A percentile compares a stretch with the other conserved stretches of the same genome.
Conservation (phyloP, 2,888 invertebrate genomes). For the Heliconius sara region DNA sequence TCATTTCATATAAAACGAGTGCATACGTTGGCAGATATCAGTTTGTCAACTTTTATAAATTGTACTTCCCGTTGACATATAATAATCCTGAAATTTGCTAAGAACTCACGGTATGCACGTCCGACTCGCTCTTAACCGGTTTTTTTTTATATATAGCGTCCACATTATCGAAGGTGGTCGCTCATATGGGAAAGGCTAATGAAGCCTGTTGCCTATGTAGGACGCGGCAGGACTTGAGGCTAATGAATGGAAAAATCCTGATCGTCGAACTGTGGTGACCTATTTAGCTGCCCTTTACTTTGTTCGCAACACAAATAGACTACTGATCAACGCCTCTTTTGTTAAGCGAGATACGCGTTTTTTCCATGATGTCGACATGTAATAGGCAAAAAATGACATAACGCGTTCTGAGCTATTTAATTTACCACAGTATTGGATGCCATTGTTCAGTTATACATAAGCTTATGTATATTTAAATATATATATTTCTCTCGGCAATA, state of each 20-base stretch:
- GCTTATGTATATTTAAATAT: no score
- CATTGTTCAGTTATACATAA: background rate
- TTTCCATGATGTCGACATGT: slow-evolving; percentile 2
- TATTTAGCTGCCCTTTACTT: slow-evolving; percentile 73
- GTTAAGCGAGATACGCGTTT: slow-evolving; percentile 28
- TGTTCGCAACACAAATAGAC: slow-evolving; percentile 69
- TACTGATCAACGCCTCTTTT: slow-evolving; percentile 49
- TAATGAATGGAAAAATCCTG: slow-evolving; percentile 81
- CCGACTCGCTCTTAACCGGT: no score
- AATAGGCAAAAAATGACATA: background rate
- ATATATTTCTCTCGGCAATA: no score
- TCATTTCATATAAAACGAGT: no score
- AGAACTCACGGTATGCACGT: no score
- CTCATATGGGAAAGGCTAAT: slow-evolving; percentile 57
- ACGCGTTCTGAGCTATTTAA: background rate
- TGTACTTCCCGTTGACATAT: no score
- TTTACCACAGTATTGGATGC: background rate
- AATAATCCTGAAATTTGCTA: no score
- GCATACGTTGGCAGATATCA: no score
- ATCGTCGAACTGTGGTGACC: slow-evolving; percentile 76
- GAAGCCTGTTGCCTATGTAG: slow-evolving; percentile 71
- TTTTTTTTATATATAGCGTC: slow-evolving; percentile 23
- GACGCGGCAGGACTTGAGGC: slow-evolving; percentile 61
- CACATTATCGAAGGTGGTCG: slow-evolving; percentile 36
- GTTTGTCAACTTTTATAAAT: no score